Percentiles rank a stretch among this genome's conserved stretches.
Conservation (phyloP, 1,140 invertebrate genomes). For the Halesus radiatus region DNA sequence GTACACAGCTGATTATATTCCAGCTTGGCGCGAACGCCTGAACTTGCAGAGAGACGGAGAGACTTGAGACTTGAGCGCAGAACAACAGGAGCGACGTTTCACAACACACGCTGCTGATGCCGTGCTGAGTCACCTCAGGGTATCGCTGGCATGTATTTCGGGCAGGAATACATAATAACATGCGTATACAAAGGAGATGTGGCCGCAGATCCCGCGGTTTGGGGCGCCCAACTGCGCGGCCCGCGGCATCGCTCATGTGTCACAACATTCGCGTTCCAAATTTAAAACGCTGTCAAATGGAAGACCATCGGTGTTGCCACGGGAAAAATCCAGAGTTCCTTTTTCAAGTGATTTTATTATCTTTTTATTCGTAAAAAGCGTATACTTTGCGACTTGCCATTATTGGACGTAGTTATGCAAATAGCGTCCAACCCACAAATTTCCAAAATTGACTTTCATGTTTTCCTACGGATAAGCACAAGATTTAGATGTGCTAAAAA, state of each 20-base stretch:
- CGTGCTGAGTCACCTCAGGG: slow-evolving; percentile 41
- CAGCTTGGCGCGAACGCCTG: neutral
- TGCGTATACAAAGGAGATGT: neutral
- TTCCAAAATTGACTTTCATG: no score
- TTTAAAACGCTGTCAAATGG: slow-evolving; percentile 51
- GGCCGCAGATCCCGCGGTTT: neutral
- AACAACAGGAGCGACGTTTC: slow-evolving; percentile 38
- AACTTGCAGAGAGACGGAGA: neutral
- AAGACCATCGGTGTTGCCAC: slow-evolving; percentile 23
- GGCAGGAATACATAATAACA: slow-evolving; percentile 2
- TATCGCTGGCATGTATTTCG: slow-evolving; percentile 51
- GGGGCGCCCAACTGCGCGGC: slow-evolving; percentile 13
- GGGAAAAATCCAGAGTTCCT: neutral
- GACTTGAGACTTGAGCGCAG: neutral
- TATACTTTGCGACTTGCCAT: no score
- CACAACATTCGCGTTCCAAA: slow-evolving; percentile 53
- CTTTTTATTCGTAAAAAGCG: no score
- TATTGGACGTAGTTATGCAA: no score
- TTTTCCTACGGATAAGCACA: no score
- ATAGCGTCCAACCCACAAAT: no score
- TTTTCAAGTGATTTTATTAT: no score
- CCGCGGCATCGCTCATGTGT: slow-evolving; percentile 47
- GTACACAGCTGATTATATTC: slow-evolving; percentile 21
- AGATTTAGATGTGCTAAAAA: no score
- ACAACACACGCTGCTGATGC: slow-evolving; percentile 53